Evolutionary conservation across 37 sponge, comb jelly and placozoan genomes (phyloP), one percentile per base, ranked within the genome.

Genomic region (Axinella damicornis): DNA sequence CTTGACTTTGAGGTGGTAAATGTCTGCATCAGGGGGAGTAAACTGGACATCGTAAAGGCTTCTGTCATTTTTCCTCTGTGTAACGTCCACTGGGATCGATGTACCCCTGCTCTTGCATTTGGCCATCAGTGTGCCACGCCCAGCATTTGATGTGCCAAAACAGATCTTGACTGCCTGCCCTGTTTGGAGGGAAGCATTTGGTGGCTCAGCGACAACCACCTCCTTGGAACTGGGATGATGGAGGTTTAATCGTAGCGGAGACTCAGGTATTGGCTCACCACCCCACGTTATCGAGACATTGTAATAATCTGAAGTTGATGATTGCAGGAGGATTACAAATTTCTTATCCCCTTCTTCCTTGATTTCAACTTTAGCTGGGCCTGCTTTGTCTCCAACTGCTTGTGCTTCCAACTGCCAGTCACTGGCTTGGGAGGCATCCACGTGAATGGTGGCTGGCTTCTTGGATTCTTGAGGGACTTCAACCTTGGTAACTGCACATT

Each of bases 401-500:
- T 66, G 33, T 66, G 67, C 67, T 24, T 34, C 67, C 67, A 66
- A 28, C 67, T 25, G 27, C 67, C 28, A 30, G 18, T 54, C 30
- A 55, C 12, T 22, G 39, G 46, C 1, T 66, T 30, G 1, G 4
- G 25, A 66, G 27, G 66, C 32, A 21, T 66, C 30, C 66, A 66
- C 31, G 1, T 4, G 14, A n/a, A 37, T 32, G 39, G 38, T 1
- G 35, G 71, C 71, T 71, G 22, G 37, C 41, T 78, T 81, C 35
- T 25, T 32, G 0, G 77, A 57, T 15, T 79, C 70, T 4, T 53
- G 19, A 18, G 71, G 70, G 14, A 75, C 68, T n/a, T 79, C 55
- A 39, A 88, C 88, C 27, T 85, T 91, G 38, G 24, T 63, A 1
- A 94, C 87, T 22, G 34, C 35, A 25, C 87, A 87, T 38, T 87